A percentile compares a stretch with the other conserved stretches of the same genome.
Evolutionary conservation across 2,888 invertebrate species (phyloP).

Genomic region (Dione vanillae): DNA sequence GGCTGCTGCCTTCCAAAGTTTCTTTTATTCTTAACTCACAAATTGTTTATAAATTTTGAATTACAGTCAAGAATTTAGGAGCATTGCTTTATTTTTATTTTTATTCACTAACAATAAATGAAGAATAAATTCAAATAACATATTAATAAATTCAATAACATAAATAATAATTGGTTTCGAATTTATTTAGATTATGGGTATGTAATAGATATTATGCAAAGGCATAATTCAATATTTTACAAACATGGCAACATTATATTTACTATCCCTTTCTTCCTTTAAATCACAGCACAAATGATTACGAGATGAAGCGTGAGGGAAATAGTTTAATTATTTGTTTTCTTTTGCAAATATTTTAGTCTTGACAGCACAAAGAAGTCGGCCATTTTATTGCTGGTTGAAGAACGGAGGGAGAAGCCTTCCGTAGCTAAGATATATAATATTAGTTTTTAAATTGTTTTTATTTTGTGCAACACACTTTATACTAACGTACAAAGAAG

Average conservation of each 20-base stretch:
- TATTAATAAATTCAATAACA: too few species aligned
- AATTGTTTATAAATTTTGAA: neutral
- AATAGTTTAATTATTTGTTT: constrained; percentile 79
- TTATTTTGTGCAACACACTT: constrained; percentile 57
- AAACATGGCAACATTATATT: constrained; percentile 58
- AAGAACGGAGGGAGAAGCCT: constrained; percentile 65
- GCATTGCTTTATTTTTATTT: too few species aligned
- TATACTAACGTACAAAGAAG: constrained; percentile 74
- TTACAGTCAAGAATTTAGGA: too few species aligned
- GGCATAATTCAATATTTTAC: constrained; percentile 7
- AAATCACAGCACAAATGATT: constrained; percentile 59
- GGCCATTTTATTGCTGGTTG: constrained; percentile 81
- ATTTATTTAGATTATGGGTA: too few species aligned
- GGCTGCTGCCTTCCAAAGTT: constrained; percentile 13
- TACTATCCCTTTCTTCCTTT: constrained; percentile 62
- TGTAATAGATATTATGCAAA: constrained; percentile 2
- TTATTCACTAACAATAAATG: too few species aligned
- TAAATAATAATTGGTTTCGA: too few species aligned
- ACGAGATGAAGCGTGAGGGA: constrained; percentile 69
- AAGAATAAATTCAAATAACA: too few species aligned
- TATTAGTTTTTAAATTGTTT: constrained; percentile 62
- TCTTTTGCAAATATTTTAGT: constrained; percentile 71
- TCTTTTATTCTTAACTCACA: neutral
- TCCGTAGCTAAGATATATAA: constrained; percentile 58
- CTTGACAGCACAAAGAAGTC: constrained; percentile 83